Conservation (phyloP, 2,888 invertebrate genomes). For the Plusia festucae region DNA sequence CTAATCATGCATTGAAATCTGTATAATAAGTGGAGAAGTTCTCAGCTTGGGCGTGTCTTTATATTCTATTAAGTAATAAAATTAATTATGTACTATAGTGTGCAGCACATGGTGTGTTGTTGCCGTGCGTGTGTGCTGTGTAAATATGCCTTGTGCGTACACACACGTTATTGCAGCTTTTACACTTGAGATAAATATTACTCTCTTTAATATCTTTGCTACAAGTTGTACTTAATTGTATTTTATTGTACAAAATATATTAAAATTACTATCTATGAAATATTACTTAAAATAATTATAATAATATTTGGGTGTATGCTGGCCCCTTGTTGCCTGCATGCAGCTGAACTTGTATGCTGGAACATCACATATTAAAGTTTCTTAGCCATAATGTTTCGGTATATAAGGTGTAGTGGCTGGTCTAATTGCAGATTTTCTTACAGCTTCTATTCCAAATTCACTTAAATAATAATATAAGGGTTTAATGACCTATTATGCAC, state of each 20-base stretch:
- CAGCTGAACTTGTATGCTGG: slow-evolving; percentile 89
- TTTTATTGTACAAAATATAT: slow-evolving; percentile 93
- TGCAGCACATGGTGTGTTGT: slow-evolving; percentile 87
- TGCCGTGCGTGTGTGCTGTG: slow-evolving; percentile 88
- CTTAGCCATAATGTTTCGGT: slow-evolving; percentile 88
- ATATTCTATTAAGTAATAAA: slow-evolving; percentile 88
- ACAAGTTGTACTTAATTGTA: slow-evolving; percentile 92
- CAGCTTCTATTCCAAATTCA: slow-evolving; percentile 89
- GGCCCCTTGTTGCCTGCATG: slow-evolving; percentile 87
- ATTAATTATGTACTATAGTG: slow-evolving; percentile 88
- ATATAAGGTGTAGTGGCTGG: slow-evolving; percentile 88
- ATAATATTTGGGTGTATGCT: slow-evolving; percentile 87
- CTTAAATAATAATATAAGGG: slow-evolving; percentile 84
- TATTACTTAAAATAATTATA: slow-evolving; percentile 85
- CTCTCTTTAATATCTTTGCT: slow-evolving; percentile 91
- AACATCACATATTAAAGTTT: slow-evolving; percentile 86
- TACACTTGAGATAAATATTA: slow-evolving; percentile 89
- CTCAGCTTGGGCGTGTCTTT: slow-evolving; percentile 89
- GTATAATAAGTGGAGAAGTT: slow-evolving; percentile 85
- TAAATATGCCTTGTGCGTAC: slow-evolving; percentile 89
- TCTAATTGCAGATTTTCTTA: slow-evolving; percentile 90
- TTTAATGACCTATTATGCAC: slow-evolving; percentile 85
- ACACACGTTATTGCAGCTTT: slow-evolving; percentile 89
- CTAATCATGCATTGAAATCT: slow-evolving; percentile 90
- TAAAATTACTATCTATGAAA: slow-evolving; percentile 89